Evolutionary conservation across 2,888 invertebrate genomes (phyloP), one percentile per base, ranked within the genome.

Genomic region (Agrochola lota): DNA sequence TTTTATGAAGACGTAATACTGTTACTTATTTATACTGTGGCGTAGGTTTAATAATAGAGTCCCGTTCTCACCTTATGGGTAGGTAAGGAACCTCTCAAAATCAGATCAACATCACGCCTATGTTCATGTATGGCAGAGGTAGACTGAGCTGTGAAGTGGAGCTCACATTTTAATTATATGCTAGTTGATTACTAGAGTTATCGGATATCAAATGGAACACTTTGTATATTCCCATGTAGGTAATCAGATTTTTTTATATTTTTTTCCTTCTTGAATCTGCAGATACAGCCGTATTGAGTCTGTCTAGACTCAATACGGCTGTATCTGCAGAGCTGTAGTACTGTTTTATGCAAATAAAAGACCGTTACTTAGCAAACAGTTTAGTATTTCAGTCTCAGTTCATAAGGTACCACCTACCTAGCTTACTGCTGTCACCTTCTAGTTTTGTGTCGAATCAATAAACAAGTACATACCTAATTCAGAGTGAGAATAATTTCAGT

Each of bases 281-380:
- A 68, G 12, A 52, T 30, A 43, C 9, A 23, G 8, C 2, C 26
- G 7, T 26, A 15, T 59, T 12, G 20, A 40, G 73, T 43, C 40
- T 30, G 30, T 30, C 30, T 30, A 30, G 30, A 30, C 30, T 30
- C 30, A 30, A 30, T 30, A 30, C 30, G 30, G 2, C 30, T 30
- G 30, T 30, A 30, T 30, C 30, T 30, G 30, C 30, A 43, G 3
- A 17, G 17, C 17, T 71, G 30, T 8, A 30, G 30, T 46, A 30
- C 20, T 26, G 15, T 23, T 43, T 49, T 68, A 17, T 30, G 40
- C 15, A 69, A 55, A 69, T 55, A 73, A 55, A 69, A 73, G 7
- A 30, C 70, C 30, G 26, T 43, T 55, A 55, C 40, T 55, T 69
- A 40, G 20, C 20, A 6, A 49, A 43, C 26, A 3, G 49, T 40